Base-by-base conservation (phyloP, 2,113 vertebrate species). In the Psephotus haematonotus region DNA sequence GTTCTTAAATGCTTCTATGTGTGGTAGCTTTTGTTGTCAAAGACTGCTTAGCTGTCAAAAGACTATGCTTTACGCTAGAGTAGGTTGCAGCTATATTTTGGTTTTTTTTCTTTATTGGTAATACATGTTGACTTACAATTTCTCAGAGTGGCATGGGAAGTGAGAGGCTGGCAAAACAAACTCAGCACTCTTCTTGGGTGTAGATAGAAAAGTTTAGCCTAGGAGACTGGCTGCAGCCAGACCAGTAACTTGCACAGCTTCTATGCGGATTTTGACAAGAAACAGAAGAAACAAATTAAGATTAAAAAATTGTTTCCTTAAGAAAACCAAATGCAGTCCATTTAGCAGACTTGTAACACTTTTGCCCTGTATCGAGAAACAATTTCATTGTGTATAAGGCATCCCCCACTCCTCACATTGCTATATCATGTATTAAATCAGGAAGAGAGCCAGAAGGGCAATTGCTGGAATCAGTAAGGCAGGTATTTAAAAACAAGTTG, bases 161-260 rank as follows among this genome's bases (percentile, higher is more conserved):
- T 47, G 75, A 46, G 49, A 77, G 24, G 43, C 52, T 87, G 57
- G 69, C 46, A 71, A 69, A 71, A 76, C 2, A 46, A 92, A 86
- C 47, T 95, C 79, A 16, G 69, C 70, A 79, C 55, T 88, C 68
- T 46, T 67, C 62, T 90, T 5, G 2, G n/a, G 59, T 37, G 20
- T 68, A 64, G 43, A 79, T 2, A 52, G 44, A 85, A 80, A 96
- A 97, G 96, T 97, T 97, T 80, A 95, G 91, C 33, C 17, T 10
- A 43, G 55, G 55, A 76, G 39, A 74, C 25, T 28, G 70, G 53
- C 33, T 29, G 27, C 20, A 55, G 68, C 39, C 35, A 65, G 35
- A 82, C 4, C 37, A 65, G 52, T n/a, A 82, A 67, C 63, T 69
- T 50, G 29, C 52, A 67, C 16, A 6, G n/a, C 46, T 88, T 95